Conservation (phyloP, 2,113 vertebrate species). For the Diadophis punctatus region DNA sequence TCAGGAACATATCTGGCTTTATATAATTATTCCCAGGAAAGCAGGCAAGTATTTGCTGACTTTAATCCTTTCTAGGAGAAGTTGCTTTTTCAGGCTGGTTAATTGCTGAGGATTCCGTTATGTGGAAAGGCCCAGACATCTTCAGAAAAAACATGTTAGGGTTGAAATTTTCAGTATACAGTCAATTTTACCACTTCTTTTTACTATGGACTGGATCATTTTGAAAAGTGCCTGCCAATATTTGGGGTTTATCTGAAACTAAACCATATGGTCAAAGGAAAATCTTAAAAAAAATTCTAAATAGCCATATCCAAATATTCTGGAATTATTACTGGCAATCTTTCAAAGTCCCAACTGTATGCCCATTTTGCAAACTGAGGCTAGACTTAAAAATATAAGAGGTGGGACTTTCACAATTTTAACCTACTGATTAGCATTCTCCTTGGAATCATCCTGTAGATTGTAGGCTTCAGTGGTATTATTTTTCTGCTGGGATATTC, state of each 20-base stretch:
- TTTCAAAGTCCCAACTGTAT: not conserved
- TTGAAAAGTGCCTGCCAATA: slow-evolving; percentile 36
- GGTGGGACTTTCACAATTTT: not conserved
- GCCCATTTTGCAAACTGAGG: not conserved
- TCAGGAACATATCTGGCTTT: not conserved
- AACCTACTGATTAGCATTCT: not conserved
- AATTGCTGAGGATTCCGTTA: not conserved
- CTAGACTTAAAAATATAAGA: not conserved
- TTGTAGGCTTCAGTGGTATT: not conserved
- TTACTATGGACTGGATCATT: slow-evolving; percentile 13
- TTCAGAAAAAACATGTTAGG: not conserved
- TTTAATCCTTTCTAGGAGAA: not conserved
- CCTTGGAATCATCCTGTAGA: not conserved
- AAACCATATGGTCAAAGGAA: not conserved
- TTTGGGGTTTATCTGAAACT: slow-evolving; percentile 5
- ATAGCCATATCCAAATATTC: not conserved
- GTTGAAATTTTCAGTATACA: not conserved
- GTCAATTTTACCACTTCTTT: not conserved
- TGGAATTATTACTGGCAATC: not conserved
- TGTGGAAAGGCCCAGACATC: not conserved
- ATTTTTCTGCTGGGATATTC: not conserved
- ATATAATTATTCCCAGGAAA: not conserved
- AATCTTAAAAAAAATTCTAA: not conserved
- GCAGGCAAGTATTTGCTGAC: not conserved
- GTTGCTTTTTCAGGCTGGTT: not conserved